These are phyloP conservation scores for Cyphomyrus plagiostoma DNA, from an alignment of 2,113 vertebrate genomes.

Conservation along the genomic window DNA sequence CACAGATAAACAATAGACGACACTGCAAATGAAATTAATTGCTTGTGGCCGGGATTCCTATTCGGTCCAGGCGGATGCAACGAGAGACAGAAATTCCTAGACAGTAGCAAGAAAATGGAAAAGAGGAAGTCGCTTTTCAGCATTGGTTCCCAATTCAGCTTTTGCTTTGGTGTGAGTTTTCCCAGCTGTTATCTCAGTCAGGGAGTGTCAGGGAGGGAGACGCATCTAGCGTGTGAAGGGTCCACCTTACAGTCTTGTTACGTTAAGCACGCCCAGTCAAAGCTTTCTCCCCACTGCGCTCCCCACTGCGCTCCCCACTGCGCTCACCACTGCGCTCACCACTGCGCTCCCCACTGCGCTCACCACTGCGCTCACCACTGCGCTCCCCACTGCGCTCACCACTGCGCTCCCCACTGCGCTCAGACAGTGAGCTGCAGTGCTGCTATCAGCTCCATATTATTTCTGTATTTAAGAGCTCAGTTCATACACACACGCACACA, in stretches of 20 bases:
- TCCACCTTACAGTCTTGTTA: background rate
- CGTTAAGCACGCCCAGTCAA: background rate
- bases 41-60: background rate
- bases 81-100: background rate
- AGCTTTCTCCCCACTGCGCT: background rate
- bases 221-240: background rate
- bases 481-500: background rate
- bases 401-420: background rate
- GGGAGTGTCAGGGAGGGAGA: background rate
- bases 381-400: background rate
- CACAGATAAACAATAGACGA: background rate
- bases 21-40: background rate
- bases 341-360: background rate
- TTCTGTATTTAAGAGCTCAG: background rate
- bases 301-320: background rate
- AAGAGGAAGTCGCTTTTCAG: background rate
- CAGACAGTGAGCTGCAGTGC: background rate
- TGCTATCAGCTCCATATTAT: background rate
- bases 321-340: no score
- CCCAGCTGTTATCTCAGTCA: background rate
- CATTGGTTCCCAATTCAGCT: background rate
- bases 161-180: background rate
- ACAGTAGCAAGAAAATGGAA: background rate
- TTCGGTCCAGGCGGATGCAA: background rate
- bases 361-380: background rate